Evolutionary conservation across 1,140 invertebrate species (phyloP), one percentile per base, ranked within the genome.

Genomic region (Chelonus insularis): DNA sequence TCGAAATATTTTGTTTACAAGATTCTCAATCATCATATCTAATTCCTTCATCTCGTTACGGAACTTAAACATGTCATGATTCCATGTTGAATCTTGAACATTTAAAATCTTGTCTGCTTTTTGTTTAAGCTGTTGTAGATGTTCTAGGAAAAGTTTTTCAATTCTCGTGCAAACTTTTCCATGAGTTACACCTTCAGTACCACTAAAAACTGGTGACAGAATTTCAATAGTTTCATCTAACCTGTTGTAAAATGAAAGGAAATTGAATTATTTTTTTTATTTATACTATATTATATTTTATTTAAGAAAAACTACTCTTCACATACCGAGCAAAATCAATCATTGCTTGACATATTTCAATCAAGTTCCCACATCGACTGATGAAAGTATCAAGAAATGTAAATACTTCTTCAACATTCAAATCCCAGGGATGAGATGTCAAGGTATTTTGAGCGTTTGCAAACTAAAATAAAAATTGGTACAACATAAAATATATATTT

Each of bases 321-420:
- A n/a, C n/a, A n/a, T n/a, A n/a, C n/a, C n/a, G 86, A 11, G 87
- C 89, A 77, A 91, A 91, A 60, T 88, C 86, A 57, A 90, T 88
- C 87, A 91, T 90, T 45, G 86, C 84, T 65, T 90, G 85, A 71
- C 89, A 92, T 41, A 96, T 89, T 77, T 95, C 91, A 41, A 94
- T 85, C 72, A 95, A 84, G 77, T 96, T 92, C 50, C 88, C 86
- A 68, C 94, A 91, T 52, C 94, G 84, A 77, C 91, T 88, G 34
- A 93, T 86, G 72, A 94, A 95, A 0, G 91, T 89, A 71, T 95
- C 89, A 11, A 95, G 84, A 68, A 93, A 89, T 69, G 91, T 91
- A 77, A 96, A 95, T 66, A 96, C 91, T 1, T 86, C 83, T n/a
- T 87, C 86, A 45, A 85, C 83, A 67, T 94, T 87, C 39, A 95